phyloP scores from a whole-genome alignment of 2,797 vertebrate genomes.

The Mormyrops boulengeri region DNA sequence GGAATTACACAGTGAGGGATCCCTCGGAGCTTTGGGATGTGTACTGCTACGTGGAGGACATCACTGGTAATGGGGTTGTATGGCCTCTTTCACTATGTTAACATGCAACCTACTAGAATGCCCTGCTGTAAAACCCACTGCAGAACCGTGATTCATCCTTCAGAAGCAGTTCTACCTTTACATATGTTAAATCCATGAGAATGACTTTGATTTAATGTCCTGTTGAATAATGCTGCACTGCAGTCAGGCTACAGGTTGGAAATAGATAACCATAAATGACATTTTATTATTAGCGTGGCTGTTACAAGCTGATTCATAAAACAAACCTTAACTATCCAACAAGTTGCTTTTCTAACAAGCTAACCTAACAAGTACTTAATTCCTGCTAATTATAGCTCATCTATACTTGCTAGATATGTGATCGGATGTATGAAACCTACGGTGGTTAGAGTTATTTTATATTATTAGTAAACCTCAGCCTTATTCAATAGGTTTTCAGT shows the following conservation, averaged over 20 bases:
- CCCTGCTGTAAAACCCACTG: neutral
- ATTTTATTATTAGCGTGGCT: neutral
- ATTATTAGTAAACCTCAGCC: neutral
- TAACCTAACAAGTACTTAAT: neutral
- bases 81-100: neutral
- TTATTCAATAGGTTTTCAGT: neutral
- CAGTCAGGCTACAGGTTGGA: neutral
- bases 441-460: neutral
- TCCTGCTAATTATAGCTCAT: neutral
- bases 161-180: neutral
- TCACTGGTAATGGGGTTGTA: slow-evolving; percentile 63
- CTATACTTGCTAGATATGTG: neutral
- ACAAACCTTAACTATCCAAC: neutral
- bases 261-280: neutral
- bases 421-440: neutral
- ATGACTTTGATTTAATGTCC: neutral
- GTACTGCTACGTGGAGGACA: slow-evolving; percentile 86
- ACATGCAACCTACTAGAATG: neutral
- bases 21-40: slow-evolving; percentile 80
- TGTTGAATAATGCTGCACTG: neutral
- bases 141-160: neutral
- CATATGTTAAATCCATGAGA: neutral
- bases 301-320: neutral
- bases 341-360: neutral
- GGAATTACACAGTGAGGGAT: slow-evolving; percentile 79